Conservation (phyloP, 2,113 vertebrate species). For the Sinocyclocheilus maitianheensis region DNA sequence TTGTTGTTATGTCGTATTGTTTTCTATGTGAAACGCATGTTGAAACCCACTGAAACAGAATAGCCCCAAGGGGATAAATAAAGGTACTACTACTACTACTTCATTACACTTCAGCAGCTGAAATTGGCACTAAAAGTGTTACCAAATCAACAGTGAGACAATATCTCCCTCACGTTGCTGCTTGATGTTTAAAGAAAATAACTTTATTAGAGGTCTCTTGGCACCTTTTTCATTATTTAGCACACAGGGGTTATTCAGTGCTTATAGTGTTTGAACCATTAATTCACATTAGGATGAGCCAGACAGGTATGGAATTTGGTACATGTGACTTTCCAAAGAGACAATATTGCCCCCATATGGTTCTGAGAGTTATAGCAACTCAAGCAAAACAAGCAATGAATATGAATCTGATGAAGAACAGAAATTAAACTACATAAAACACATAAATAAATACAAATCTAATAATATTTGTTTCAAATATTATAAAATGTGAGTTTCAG, state of each 20-base stretch:
- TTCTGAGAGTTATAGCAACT: neutral
- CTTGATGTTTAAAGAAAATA: neutral
- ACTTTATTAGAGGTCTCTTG: neutral
- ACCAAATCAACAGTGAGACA: conserved; percentile 13
- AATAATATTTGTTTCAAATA: neutral
- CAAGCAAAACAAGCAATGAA: neutral
- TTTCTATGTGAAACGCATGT: too few relatives aligned
- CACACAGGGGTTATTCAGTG: neutral
- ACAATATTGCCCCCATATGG: conserved; percentile 78
- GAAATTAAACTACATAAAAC: neutral
- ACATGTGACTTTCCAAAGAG: conserved; percentile 56
- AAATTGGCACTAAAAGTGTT: conserved; percentile 15
- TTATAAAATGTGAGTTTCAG: neutral
- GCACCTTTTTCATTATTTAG: neutral
- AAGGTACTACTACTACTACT: too few relatives aligned
- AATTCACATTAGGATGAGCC: neutral
- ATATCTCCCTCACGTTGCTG: neutral
- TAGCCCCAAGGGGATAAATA: too few relatives aligned
- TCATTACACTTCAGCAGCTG: conserved; percentile 20
- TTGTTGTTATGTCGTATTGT: too few relatives aligned
- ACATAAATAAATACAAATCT: neutral
- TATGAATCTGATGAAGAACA: neutral
- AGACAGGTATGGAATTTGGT: conserved; percentile 35
- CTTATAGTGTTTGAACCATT: neutral
- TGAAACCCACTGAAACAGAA: too few relatives aligned